Evolutionary conservation across 2,113 vertebrate genomes (phyloP).

Genomic region (Pangasianodon gigas): DNA sequence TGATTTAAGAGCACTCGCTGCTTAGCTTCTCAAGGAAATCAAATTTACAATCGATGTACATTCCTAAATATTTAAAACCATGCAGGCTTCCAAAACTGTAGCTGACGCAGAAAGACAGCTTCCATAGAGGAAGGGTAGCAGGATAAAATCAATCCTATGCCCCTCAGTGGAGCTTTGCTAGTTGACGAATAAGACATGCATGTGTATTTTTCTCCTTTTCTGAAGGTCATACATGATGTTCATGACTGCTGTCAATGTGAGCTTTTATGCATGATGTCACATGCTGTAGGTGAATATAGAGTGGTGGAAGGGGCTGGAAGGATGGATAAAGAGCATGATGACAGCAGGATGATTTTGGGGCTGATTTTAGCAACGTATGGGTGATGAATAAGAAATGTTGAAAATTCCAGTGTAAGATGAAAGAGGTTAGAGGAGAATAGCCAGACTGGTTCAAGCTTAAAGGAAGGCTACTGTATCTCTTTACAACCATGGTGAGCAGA

Average conservation of each 20-base stretch:
- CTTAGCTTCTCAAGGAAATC: neutral
- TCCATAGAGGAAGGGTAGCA: slow-evolving; percentile 18
- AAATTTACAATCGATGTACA: neutral
- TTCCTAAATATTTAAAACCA: neutral
- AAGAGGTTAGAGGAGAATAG: neutral
- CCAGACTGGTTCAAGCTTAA: neutral
- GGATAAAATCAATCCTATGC: slow-evolving; percentile 36
- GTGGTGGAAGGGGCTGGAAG: neutral
- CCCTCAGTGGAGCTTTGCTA: slow-evolving; percentile 13
- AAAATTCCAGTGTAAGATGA: neutral
- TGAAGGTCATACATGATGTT: slow-evolving; percentile 42
- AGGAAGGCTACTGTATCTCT: neutral
- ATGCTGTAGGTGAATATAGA: neutral
- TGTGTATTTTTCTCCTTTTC: slow-evolving; percentile 12
- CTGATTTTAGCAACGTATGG: neutral
- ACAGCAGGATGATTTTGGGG: neutral
- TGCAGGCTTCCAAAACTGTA: slow-evolving; percentile 26
- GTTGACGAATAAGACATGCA: neutral
- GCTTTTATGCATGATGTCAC: slow-evolving; percentile 16
- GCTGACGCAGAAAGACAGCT: slow-evolving; percentile 46
- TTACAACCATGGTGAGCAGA: neutral
- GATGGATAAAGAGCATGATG: slow-evolving; percentile 3
- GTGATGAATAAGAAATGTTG: neutral
- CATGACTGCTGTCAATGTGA: neutral
- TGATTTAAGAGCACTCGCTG: neutral